Evolutionary conservation across 2,797 vertebrate genomes (phyloP), one percentile per base, ranked within the genome.

Genomic region (Loris lydekkerianus): DNA sequence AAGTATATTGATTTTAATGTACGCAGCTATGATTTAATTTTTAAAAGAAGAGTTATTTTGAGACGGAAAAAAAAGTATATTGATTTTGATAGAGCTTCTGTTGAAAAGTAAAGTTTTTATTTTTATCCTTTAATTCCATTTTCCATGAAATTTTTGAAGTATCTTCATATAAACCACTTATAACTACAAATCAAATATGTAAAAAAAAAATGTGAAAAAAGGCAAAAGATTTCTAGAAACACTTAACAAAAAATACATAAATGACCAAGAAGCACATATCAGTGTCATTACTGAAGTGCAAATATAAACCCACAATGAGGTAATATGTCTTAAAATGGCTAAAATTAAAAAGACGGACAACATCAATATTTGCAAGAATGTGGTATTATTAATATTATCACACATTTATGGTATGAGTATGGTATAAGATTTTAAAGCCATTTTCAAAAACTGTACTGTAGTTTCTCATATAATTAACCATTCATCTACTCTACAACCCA

Each of bases 171-270:
- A 78, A 63, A 70, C 34, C 3, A 29, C 6, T n/a, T 18, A 18
- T 61, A 85, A 8, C 18, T 89, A 37, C 5, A 92, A 69, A 61
- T 81, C 21, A 63, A 76, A 69, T 53, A 5, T 53, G 49, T 49
- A 75, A n/a, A 7, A 18, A 34, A 25, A 80, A 77, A 77, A 10
- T 70, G 76, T 58, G 8, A 96, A 95, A 86, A 76, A 20, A 27
- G 21, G 18, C 10, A 63, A 76, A 81, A 86, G 14, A 70, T 9
- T 75, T 86, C 7, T 21, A 82, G 75, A 75, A 40, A 86, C 43
- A 86, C 43, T 90, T 86, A 81, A 46, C 11, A 63, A 81, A 63
- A 70, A 29, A 81, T 18, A 65, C 23, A 40, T 60, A 91, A 94
- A 63, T 40, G 27, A 11, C 31, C 15, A 43, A 46, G 40, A 58